Conservation (phyloP, 2,888 invertebrate genomes). For the Pandemis corylana region DNA sequence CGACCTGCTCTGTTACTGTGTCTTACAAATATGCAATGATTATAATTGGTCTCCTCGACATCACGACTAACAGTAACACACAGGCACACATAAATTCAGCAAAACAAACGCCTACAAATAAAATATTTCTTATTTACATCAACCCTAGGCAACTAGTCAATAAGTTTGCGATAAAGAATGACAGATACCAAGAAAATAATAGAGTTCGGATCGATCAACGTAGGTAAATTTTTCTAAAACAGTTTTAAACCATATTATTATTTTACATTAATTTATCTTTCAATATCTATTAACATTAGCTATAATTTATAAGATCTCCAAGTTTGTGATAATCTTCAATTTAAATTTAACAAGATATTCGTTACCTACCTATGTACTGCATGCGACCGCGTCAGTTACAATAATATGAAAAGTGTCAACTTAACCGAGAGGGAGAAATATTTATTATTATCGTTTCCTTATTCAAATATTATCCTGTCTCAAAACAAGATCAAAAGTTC, state of each 20-base stretch:
- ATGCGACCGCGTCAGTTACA: constrained; percentile 68
- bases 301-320: constrained; percentile 82
- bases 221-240: constrained; percentile 85
- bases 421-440: constrained; percentile 74
- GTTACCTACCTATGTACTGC: constrained; percentile 80
- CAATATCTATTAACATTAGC: constrained; percentile 83
- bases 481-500: constrained; percentile 83
- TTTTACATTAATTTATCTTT: constrained; percentile 78
- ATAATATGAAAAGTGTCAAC: constrained; percentile 71
- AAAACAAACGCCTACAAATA: constrained; percentile 73
- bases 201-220: constrained; percentile 78
- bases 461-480: constrained; percentile 77
- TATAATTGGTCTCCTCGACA: constrained; percentile 51
- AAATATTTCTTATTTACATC: constrained; percentile 76
- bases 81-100: constrained; percentile 78
- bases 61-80: constrained; percentile 57
- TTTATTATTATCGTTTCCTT: constrained; percentile 71
- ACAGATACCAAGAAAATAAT: constrained; percentile 73
- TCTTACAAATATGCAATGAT: constrained; percentile 8
- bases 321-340: constrained; percentile 80
- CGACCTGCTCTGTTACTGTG: background rate
- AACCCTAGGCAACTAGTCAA: constrained; percentile 75
- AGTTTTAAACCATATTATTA: constrained; percentile 78
- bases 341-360: constrained; percentile 82
- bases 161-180: constrained; percentile 73